These are phyloP conservation scores for Silurus glanis DNA, from an alignment of 2,113 vertebrate genomes.

Conservation along the genomic window DNA sequence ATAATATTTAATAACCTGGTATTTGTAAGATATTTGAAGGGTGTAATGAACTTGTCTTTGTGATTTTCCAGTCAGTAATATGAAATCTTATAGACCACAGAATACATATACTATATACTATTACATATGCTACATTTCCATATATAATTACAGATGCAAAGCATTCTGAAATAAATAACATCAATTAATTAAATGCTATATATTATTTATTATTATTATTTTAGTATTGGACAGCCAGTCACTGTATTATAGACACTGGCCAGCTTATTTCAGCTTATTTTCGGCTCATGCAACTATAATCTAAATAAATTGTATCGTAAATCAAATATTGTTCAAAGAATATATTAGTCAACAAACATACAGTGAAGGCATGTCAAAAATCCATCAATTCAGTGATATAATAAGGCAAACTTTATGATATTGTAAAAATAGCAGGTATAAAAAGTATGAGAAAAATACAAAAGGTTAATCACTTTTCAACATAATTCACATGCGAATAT, in stretches of 20 bases:
- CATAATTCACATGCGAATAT: slow-evolving; percentile 44
- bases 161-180: slow-evolving; percentile 18
- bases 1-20: slow-evolving; percentile 28
- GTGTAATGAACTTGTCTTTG: not conserved
- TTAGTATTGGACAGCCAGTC: slow-evolving; percentile 8
- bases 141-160: slow-evolving; percentile 28
- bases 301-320: slow-evolving; percentile 10
- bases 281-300: slow-evolving; percentile 33
- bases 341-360: slow-evolving; percentile 29
- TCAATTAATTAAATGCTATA: not conserved
- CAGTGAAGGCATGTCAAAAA: slow-evolving; percentile 38
- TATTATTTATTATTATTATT: slow-evolving; percentile 14
- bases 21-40: slow-evolving; percentile 10
- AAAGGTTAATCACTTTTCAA: slow-evolving; percentile 8
- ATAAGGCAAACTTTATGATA: slow-evolving; percentile 52
- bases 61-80: slow-evolving; percentile 22
- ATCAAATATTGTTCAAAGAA: slow-evolving; percentile 3
- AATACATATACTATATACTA: slow-evolving; percentile 9
- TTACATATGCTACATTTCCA: slow-evolving; percentile 3
- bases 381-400: slow-evolving; percentile 24
- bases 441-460: slow-evolving; percentile 34
- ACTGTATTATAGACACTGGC: slow-evolving; percentile 1
- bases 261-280: slow-evolving; percentile 14
- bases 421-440: slow-evolving; percentile 27
- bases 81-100: slow-evolving; percentile 12